Conservation (phyloP, 1,140 invertebrate genomes). For the Procambarus virginalis region DNA sequence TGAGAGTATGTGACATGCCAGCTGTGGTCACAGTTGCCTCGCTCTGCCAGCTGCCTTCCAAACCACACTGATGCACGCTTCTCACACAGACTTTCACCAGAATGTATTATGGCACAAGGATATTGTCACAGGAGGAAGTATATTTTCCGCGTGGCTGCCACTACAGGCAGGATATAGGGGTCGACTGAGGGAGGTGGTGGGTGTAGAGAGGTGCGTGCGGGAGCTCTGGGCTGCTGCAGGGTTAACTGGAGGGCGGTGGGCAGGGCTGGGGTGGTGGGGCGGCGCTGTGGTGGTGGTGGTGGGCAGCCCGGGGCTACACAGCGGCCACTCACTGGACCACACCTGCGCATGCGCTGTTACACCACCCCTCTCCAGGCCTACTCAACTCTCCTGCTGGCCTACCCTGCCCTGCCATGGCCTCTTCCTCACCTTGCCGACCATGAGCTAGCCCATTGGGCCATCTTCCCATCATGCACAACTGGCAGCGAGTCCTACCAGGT, state of each 20-base stretch:
- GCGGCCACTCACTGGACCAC: slow-evolving; percentile 38
- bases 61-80: slow-evolving; percentile 1
- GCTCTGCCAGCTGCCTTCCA: slow-evolving; percentile 33
- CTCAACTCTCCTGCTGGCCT: neutral
- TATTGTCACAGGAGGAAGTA: slow-evolving; percentile 3
- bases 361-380: slow-evolving; percentile 37
- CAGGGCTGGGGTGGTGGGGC: slow-evolving; percentile 17
- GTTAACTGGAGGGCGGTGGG: slow-evolving; percentile 46
- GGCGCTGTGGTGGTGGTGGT: slow-evolving; percentile 24
- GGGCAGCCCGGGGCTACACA: slow-evolving; percentile 20
- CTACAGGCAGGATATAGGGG: neutral
- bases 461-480: neutral
- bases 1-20: slow-evolving; percentile 32
- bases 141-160: slow-evolving; percentile 1
- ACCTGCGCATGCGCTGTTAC: slow-evolving; percentile 37
- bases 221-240: slow-evolving; percentile 39
- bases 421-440: neutral
- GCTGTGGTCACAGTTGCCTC: slow-evolving; percentile 39
- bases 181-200: neutral
- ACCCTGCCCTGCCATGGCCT: slow-evolving; percentile 4
- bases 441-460: neutral
- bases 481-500: neutral
- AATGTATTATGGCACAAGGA: slow-evolving; percentile 6
- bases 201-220: slow-evolving; percentile 36
- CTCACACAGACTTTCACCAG: slow-evolving; percentile 38